A percentile compares a stretch with the other conserved stretches of the same genome.
phyloP scores from a whole-genome alignment of 92 coral and sea anemone species.

The Paragorgia papillata region DNA sequence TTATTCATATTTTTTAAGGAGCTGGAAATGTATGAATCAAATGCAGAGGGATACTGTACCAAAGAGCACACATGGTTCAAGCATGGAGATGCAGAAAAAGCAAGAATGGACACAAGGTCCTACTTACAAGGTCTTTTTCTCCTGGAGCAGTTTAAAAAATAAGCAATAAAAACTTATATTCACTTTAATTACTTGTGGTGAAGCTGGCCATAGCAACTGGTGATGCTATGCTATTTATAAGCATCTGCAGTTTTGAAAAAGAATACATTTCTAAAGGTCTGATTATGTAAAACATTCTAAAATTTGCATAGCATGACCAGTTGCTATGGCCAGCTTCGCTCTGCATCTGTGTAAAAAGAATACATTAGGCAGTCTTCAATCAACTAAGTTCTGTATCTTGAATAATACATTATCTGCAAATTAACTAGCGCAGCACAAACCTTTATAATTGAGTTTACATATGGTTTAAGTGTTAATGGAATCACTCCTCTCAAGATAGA shows the following conservation, averaged over 20 bases:
- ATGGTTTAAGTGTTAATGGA: constrained; percentile 5
- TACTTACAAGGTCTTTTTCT: neutral
- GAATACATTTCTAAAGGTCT: no score
- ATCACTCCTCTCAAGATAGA: constrained; percentile 1
- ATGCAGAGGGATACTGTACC: constrained; percentile 1
- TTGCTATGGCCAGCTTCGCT: no score
- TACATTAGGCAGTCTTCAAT: no score
- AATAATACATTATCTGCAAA: constrained; percentile 6
- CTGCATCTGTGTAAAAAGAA: neutral
- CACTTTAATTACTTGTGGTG: no score
- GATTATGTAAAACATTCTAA: neutral
- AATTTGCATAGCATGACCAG: no score
- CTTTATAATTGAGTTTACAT: constrained; percentile 8
- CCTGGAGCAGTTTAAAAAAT: neutral
- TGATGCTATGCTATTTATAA: no score
- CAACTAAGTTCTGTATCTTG: neutral
- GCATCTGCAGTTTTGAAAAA: no score
- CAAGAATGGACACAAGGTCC: neutral
- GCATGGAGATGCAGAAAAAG: constrained; percentile 13
- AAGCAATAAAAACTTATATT: no score
- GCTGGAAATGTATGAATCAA: constrained; percentile 13
- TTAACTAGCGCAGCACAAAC: no score
- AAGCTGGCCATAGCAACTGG: no score
- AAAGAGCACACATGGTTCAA: constrained; percentile 21
- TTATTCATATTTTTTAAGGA: constrained; percentile 3